Evolutionary conservation across 1,140 invertebrate genomes (phyloP).

Genomic region (Zaprionus vittiger): DNA sequence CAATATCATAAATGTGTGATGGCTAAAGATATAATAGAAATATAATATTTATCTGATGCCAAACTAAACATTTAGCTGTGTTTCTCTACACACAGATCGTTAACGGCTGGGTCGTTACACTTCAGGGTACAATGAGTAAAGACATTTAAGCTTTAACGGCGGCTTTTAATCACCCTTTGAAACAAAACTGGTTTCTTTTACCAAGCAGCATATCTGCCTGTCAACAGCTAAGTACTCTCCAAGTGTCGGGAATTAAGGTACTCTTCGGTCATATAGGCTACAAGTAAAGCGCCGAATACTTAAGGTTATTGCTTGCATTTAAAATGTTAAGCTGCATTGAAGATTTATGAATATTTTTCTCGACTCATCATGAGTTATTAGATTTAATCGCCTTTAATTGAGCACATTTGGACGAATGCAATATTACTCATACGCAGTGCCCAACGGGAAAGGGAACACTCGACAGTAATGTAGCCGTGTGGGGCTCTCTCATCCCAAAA

Average conservation of each 20-base stretch:
- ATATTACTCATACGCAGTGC: slow-evolving; percentile 17
- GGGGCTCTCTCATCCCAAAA: not conserved
- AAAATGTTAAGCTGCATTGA: no score
- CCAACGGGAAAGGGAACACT: not conserved
- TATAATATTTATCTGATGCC: not conserved
- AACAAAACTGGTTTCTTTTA: not conserved
- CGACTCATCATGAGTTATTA: not conserved
- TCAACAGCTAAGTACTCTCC: not conserved
- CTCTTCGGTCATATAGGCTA: no score
- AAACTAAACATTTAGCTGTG: no score
- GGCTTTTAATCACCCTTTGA: not conserved
- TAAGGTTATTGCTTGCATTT: not conserved
- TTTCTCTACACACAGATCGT: no score
- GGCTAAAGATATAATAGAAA: not conserved
- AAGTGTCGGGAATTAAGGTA: not conserved
- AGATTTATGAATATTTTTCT: not conserved
- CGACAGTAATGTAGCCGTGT: not conserved
- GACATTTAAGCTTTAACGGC: not conserved
- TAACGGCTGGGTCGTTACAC: no score
- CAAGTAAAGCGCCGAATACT: not conserved
- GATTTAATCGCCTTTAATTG: not conserved
- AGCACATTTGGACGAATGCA: not conserved
- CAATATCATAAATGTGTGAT: not conserved
- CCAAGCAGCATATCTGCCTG: not conserved
- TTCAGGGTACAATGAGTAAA: not conserved